These are phyloP conservation scores for Drosophila insularis DNA, from an alignment of 1,140 invertebrate genomes.

Conservation along the genomic window DNA sequence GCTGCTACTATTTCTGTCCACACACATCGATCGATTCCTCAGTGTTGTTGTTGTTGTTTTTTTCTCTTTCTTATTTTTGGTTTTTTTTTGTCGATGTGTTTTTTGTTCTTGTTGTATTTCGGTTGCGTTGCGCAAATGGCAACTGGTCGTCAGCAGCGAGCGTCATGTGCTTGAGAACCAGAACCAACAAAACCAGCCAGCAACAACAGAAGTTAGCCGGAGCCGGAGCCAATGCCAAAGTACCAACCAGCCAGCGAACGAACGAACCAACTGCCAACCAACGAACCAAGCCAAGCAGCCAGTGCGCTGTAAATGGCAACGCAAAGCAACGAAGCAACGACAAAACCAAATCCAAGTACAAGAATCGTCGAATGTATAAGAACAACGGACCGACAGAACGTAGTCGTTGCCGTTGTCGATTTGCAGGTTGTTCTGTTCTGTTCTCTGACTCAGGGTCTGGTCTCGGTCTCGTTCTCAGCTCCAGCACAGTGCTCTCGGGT, in stretches of 20 bases:
- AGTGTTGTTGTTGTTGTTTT: conserved; percentile 32
- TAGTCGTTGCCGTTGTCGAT: conserved; percentile 21
- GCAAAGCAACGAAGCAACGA: conserved; percentile 21
- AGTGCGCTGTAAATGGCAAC: conserved; percentile 55
- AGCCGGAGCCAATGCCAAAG: conserved; percentile 15
- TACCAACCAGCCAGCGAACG: background rate
- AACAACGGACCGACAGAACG: conserved; percentile 32
- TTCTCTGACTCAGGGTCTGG: background rate
- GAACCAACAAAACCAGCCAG: conserved; percentile 49
- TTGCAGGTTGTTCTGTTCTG: conserved; percentile 42
- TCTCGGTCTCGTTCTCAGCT: conserved; percentile 8
- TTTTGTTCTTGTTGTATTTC: conserved; percentile 44
- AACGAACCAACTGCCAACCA: conserved; percentile 42
- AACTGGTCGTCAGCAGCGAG: conserved; percentile 52
- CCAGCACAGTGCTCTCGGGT: conserved; percentile 33
- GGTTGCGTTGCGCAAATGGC: conserved; percentile 69
- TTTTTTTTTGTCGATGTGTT: conserved; percentile 16
- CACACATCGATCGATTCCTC: conserved; percentile 49
- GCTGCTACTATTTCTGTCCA: conserved; percentile 53
- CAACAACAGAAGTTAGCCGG: conserved; percentile 45
- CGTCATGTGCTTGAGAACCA: conserved; percentile 53
- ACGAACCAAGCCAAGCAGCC: conserved; percentile 30
- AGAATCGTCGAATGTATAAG: conserved; percentile 45
- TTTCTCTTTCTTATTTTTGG: conserved; percentile 25
- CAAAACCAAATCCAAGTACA: conserved; percentile 30